phyloP scores from a whole-genome alignment of 2,113 vertebrate species.

The Furnarius figulus region DNA sequence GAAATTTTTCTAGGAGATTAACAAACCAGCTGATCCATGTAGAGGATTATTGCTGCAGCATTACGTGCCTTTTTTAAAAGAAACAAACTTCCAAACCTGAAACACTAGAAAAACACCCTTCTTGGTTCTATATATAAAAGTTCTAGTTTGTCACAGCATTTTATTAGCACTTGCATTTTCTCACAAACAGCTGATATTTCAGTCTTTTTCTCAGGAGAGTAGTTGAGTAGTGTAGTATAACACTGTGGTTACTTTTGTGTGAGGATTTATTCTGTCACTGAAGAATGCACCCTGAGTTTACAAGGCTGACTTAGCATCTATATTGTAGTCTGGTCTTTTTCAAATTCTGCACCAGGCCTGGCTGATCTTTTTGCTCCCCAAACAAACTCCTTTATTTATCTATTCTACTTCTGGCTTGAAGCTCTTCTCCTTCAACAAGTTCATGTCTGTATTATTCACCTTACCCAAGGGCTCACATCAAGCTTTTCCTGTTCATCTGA shows the following conservation, averaged over 20 bases:
- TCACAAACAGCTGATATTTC: not conserved
- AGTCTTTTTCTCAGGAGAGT: not conserved
- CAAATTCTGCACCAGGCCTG: not conserved
- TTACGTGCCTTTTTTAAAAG: not conserved
- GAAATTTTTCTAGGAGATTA: constrained; percentile 46
- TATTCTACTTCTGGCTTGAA: not conserved
- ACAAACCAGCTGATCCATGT: constrained; percentile 4
- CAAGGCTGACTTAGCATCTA: not conserved
- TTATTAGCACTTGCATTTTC: not conserved
- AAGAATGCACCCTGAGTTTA: not conserved
- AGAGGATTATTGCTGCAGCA: not conserved
- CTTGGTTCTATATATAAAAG: not conserved
- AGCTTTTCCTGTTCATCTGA: not conserved
- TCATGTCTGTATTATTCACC: not conserved
- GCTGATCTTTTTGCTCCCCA: not conserved
- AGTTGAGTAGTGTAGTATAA: not conserved
- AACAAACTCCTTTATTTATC: not conserved
- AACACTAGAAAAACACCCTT: not conserved
- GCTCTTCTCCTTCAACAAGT: not conserved
- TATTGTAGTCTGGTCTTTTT: not conserved
- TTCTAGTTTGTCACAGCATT: not conserved
- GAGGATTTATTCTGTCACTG: not conserved
- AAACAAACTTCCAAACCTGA: not conserved
- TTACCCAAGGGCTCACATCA: not conserved
- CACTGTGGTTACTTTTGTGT: not conserved